A percentile compares a stretch with the other conserved stretches of the same genome.
These are phyloP conservation scores for Rhingia rostrata DNA, from an alignment of 2,888 invertebrate genomes.

Conservation along the genomic window DNA sequence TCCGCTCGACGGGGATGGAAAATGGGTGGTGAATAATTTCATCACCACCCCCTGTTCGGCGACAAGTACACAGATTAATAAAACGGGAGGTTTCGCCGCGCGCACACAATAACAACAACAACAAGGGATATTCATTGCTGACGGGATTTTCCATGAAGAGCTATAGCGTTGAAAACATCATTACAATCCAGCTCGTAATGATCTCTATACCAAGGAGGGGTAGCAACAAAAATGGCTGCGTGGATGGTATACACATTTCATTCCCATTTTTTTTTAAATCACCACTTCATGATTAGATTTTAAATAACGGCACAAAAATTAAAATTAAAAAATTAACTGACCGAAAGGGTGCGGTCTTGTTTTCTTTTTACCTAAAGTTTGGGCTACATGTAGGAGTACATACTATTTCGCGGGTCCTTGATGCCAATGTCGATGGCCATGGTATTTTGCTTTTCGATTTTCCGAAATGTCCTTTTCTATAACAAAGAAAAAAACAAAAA, in stretches of 20 bases:
- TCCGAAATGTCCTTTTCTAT: constrained; percentile 60
- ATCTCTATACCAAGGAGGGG: constrained; percentile 15
- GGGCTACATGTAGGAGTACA: neutral
- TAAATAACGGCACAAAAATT: constrained; percentile 1
- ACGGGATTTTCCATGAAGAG: constrained; percentile 39
- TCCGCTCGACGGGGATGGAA: constrained; percentile 44
- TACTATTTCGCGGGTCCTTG: constrained; percentile 29
- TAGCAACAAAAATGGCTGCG: neutral
- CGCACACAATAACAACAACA: constrained; percentile 38
- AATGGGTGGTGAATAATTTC: constrained; percentile 22
- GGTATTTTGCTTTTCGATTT: constrained; percentile 33
- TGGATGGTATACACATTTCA: constrained; percentile 10
- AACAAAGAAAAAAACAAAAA: constrained; percentile 28
- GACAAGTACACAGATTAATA: constrained; percentile 68
- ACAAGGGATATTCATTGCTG: constrained; percentile 43
- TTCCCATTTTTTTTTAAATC: constrained; percentile 21
- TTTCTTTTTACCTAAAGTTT: constrained; percentile 4
- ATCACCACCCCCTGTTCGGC: constrained; percentile 30
- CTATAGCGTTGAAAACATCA: constrained; percentile 60
- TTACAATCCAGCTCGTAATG: constrained; percentile 52
- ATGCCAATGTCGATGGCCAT: constrained; percentile 11
- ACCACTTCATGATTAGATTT: constrained; percentile 23
- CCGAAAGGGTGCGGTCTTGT: constrained; percentile 68
- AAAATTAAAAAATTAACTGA: constrained; percentile 16
- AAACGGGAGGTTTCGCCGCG: constrained; percentile 44